These are phyloP conservation scores for Ptychadena robeensis DNA, from an alignment of 2,797 vertebrate species.

Conservation along the genomic window DNA sequence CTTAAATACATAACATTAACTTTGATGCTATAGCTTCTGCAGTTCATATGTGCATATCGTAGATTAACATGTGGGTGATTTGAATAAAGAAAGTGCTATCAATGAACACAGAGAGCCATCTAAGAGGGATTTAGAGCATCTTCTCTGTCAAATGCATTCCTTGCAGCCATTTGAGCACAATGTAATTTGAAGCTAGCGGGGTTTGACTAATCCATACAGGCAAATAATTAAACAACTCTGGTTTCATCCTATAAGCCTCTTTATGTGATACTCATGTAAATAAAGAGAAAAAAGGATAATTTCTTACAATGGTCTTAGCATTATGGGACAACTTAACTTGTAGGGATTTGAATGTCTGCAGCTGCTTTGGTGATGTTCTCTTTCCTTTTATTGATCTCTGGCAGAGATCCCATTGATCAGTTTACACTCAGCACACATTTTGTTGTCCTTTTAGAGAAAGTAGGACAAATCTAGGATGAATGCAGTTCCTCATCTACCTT, in stretches of 20 bases:
- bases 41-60: slow-evolving; percentile 27
- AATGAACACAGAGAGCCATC: slow-evolving; percentile 34
- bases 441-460: slow-evolving; percentile 1
- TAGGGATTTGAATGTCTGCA: slow-evolving; percentile 22
- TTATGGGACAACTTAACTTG: slow-evolving; percentile 32
- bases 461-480: slow-evolving; percentile 41
- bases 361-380: slow-evolving; percentile 31
- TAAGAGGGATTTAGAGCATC: slow-evolving; percentile 51
- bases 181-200: slow-evolving; percentile 64
- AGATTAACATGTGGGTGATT: slow-evolving; percentile 37
- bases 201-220: slow-evolving; percentile 56
- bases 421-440: slow-evolving; percentile 25
- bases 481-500: slow-evolving; percentile 16
- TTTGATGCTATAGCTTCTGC: slow-evolving; percentile 27
- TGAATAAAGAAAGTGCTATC: slow-evolving; percentile 45
- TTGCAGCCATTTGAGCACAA: slow-evolving; percentile 54
- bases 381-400: slow-evolving; percentile 40
- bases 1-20: slow-evolving; percentile 22
- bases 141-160: slow-evolving; percentile 47
- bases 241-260: slow-evolving; percentile 59
- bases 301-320: slow-evolving; percentile 30
- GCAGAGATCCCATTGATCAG: slow-evolving; percentile 28
- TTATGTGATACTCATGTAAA: slow-evolving; percentile 43
- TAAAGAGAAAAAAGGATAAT: slow-evolving; percentile 56
- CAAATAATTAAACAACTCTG: slow-evolving; percentile 33